Evolutionary conservation across 1,140 invertebrate genomes (phyloP).

Genomic region (Notospermus geniculatus): DNA sequence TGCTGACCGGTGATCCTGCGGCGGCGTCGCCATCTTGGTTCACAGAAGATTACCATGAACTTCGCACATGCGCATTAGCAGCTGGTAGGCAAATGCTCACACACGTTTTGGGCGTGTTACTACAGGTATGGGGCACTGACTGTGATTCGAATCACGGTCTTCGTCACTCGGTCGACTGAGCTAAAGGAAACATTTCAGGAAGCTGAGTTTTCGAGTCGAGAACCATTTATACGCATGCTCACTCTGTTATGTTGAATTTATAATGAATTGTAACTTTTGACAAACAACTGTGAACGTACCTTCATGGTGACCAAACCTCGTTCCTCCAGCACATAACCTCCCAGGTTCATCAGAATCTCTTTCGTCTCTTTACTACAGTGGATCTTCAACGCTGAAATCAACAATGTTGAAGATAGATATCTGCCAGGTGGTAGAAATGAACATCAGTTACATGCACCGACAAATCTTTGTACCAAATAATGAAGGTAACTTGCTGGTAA

Average conservation of each 20-base stretch:
- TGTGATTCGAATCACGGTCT: not conserved
- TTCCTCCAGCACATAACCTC: constrained; percentile 79
- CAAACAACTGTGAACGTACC: constrained; percentile 57
- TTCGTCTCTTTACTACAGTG: constrained; percentile 76
- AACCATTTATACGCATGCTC: not conserved
- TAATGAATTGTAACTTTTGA: too few species aligned
- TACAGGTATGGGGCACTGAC: too few species aligned
- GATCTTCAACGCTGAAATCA: constrained; percentile 70
- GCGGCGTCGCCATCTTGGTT: too few species aligned
- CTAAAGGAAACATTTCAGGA: not conserved
- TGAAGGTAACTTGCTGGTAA: too few species aligned
- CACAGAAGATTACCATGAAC: too few species aligned
- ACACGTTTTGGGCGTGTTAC: not conserved
- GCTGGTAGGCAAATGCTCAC: not conserved
- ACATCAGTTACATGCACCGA: too few species aligned
- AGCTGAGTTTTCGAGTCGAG: too few species aligned
- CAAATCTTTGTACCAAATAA: too few species aligned
- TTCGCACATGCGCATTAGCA: too few species aligned
- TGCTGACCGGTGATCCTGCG: too few species aligned
- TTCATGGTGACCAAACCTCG: constrained; percentile 81
- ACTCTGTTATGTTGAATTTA: not conserved
- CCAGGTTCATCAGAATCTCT: constrained; percentile 69
- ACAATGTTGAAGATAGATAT: too few species aligned
- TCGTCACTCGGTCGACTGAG: not conserved
- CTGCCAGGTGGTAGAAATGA: too few species aligned